Evolutionary conservation across 35 echinoderm and acorn worm species (phyloP), one percentile per base, ranked within the genome.

Genomic region (Heliocidaris tuberculata): DNA sequence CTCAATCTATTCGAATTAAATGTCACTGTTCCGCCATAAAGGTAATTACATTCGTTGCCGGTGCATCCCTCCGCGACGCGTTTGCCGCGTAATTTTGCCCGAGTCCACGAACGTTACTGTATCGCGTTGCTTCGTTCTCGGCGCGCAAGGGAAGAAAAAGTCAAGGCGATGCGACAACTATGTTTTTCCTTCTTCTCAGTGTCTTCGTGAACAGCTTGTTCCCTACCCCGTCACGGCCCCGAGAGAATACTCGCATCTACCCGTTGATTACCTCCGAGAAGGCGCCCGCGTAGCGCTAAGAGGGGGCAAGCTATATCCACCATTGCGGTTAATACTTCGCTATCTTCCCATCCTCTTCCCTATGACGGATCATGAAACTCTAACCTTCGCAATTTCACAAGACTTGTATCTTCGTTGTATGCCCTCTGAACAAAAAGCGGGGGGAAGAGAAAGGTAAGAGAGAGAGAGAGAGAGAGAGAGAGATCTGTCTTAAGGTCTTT

Each of bases 331-430:
- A 32, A 89, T 48, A 47, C 31, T 30, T 89, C 11, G 29, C 87
- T 89, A 32, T 89, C 31, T 48, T 48, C 47, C 87, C 24, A 17
- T 9, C 32, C 31, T 89, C 32, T 42, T 89, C 47, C 15, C 87
- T 17, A 27, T 89, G 87, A 56, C 47, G 31, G 91, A 93, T 93
- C 17, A 93, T 93, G 91, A 93, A 93, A 93, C 91, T 52, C 91
- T 52, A 93, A 48, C 31, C 91, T 49, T 50, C 29, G 50, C 50
- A 93, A 93, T 93, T 93, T 93, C 27, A 19, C 65, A 78, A 78
- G 65, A 21, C 65, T 93, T 93, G 91, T 93, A 93, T 93, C 91
- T 50, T 50, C 50, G 91, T 59, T 11, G 50, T 11, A 50, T 93
- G 21, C 91, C 50, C 91, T 59, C 65, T 78, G 24, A 78, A 78